Evolutionary conservation across 2,113 vertebrate genomes (phyloP).

Genomic region (Asarcornis scutulata): DNA sequence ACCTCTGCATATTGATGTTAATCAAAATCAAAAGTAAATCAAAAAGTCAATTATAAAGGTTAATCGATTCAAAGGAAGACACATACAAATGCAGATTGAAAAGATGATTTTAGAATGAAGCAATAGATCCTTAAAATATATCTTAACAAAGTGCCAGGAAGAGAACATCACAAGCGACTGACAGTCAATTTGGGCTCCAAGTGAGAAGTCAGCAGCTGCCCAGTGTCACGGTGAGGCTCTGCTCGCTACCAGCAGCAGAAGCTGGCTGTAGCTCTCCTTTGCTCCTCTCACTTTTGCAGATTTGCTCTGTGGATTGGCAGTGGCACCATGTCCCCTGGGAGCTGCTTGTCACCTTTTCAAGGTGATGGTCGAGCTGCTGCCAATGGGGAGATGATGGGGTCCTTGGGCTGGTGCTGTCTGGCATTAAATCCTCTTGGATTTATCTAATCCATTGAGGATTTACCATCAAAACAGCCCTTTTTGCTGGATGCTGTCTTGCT

Average conservation of each 20-base stretch:
- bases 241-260: not conserved
- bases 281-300: fast-evolving
- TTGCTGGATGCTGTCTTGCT: not conserved
- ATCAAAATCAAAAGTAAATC: not conserved
- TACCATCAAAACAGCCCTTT: not conserved
- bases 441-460: not conserved
- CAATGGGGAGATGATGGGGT: fast-evolving
- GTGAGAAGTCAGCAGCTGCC: not conserved
- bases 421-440: not conserved
- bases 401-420: not conserved
- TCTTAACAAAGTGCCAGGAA: not conserved
- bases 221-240: fast-evolving
- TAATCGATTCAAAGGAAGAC: not conserved
- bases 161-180: fast-evolving
- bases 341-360: not conserved
- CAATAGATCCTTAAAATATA: not conserved
- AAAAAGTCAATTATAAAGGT: not conserved
- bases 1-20: not conserved
- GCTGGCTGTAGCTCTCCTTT: fast-evolving
- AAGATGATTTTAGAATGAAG: not conserved
- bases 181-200: no score
- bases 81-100: not conserved
- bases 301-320: not conserved
- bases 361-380: not conserved
- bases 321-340: not conserved